Conservation (phyloP, 1,140 invertebrate species). For the Drosophila ananassae region DNA sequence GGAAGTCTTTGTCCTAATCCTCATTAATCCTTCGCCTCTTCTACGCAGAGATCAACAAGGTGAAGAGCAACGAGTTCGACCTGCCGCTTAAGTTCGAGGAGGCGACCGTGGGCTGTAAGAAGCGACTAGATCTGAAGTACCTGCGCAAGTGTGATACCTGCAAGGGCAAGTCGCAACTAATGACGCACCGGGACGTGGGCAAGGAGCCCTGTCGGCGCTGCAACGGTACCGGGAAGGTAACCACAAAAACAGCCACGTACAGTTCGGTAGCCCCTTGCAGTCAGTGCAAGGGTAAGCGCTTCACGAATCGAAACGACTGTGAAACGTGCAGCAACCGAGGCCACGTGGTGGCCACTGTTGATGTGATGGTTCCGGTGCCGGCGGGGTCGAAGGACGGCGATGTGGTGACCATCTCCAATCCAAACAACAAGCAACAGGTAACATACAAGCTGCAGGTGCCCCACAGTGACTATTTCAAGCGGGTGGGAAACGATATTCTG, state of each 20-base stretch:
- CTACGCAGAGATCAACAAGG: conserved; percentile 49
- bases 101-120: conserved; percentile 70
- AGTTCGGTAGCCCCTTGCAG: conserved; percentile 45
- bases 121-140: conserved; percentile 60
- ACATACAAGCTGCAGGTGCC: conserved; percentile 63
- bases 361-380: conserved; percentile 63
- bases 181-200: conserved; percentile 55
- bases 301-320: conserved; percentile 72
- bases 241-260: conserved; percentile 60
- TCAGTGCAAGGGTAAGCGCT: conserved; percentile 73
- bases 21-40: not conserved
- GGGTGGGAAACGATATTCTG: conserved; percentile 67
- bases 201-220: conserved; percentile 75
- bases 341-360: conserved; percentile 49
- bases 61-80: conserved; percentile 50
- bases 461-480: conserved; percentile 65
- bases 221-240: conserved; percentile 67
- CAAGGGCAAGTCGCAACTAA: conserved; percentile 71
- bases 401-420: conserved; percentile 63
- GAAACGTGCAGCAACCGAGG: conserved; percentile 70
- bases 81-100: conserved; percentile 64
- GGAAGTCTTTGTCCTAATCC: not conserved
- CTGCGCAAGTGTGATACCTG: conserved; percentile 69
- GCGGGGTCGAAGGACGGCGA: conserved; percentile 70
- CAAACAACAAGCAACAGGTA: conserved; percentile 62